phyloP scores from a whole-genome alignment of 1,140 invertebrate species.

The Amphibalanus amphitrite region DNA sequence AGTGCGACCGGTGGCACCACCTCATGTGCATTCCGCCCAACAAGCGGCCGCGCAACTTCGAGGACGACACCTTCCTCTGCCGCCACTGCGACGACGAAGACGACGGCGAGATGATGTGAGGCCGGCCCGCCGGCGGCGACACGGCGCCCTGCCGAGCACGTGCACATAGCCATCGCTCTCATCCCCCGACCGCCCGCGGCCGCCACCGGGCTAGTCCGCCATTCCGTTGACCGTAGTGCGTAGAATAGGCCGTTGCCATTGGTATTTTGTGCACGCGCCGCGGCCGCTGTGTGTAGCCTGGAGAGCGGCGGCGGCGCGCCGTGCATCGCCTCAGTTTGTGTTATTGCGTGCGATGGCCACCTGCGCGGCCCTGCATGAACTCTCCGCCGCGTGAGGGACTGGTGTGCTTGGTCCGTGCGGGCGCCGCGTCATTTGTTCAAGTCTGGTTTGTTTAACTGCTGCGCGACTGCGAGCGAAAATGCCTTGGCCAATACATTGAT shows the following conservation, averaged over 20 bases:
- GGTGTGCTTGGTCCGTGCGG: not conserved
- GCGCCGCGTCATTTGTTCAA: not conserved
- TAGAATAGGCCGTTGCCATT: not conserved
- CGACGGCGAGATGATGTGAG: not conserved
- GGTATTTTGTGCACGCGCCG: not conserved
- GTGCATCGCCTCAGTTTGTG: not conserved
- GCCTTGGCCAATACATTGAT: not conserved
- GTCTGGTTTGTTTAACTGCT: not conserved
- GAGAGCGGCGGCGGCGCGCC: not conserved
- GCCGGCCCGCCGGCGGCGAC: too few relatives aligned
- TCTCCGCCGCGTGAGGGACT: not conserved
- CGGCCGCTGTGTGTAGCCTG: not conserved
- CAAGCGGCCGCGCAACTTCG: slow-evolving; percentile 4
- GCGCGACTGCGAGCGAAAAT: not conserved
- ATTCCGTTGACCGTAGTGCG: not conserved
- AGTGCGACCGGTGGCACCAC: slow-evolving; percentile 4
- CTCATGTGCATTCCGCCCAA: not conserved
- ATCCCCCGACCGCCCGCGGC: not conserved
- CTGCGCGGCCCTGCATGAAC: not conserved
- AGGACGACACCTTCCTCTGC: slow-evolving; percentile 3
- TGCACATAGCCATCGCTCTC: not conserved
- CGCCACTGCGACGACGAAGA: slow-evolving; percentile 2
- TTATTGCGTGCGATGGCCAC: not conserved
- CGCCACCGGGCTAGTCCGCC: not conserved
- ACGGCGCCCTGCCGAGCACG: not conserved